phyloP scores from a whole-genome alignment of 2,113 vertebrate genomes.

The Myanophis thanlyinensis region DNA sequence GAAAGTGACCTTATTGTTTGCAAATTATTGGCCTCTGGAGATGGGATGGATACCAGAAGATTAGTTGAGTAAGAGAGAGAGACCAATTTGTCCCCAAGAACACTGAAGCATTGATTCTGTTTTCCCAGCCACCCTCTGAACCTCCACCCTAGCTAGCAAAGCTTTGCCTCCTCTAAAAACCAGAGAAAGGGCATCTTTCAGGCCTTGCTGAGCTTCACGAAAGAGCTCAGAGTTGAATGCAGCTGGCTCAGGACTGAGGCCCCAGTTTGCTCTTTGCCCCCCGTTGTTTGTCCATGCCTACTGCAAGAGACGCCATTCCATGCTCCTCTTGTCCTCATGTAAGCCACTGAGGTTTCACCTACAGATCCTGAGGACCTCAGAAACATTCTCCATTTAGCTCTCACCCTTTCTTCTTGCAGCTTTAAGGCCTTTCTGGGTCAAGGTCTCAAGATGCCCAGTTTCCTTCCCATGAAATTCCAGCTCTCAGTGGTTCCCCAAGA shows the following conservation, averaged over 20 bases:
- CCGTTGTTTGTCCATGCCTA: neutral
- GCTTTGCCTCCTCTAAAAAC: neutral
- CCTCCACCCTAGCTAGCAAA: neutral
- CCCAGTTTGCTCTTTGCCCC: neutral
- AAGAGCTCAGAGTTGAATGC: neutral
- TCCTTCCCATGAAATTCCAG: neutral
- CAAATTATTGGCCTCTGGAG: neutral
- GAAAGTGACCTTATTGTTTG: constrained; percentile 1
- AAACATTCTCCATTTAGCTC: neutral
- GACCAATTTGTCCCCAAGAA: neutral
- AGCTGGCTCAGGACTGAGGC: neutral
- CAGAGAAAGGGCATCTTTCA: neutral
- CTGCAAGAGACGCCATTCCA: neutral
- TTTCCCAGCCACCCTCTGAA: neutral
- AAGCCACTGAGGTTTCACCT: neutral
- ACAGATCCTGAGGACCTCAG: neutral
- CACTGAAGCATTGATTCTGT: accelerated
- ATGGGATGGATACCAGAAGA: neutral
- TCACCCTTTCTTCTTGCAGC: neutral
- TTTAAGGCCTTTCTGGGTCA: neutral
- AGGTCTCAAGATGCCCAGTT: neutral
- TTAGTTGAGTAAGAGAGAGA: neutral
- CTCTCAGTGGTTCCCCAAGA: neutral
- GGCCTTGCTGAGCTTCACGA: neutral
- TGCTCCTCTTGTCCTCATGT: neutral